These are phyloP conservation scores for Neotoma lepida DNA, from an alignment of 2,113 vertebrate genomes.

Conservation along the genomic window DNA sequence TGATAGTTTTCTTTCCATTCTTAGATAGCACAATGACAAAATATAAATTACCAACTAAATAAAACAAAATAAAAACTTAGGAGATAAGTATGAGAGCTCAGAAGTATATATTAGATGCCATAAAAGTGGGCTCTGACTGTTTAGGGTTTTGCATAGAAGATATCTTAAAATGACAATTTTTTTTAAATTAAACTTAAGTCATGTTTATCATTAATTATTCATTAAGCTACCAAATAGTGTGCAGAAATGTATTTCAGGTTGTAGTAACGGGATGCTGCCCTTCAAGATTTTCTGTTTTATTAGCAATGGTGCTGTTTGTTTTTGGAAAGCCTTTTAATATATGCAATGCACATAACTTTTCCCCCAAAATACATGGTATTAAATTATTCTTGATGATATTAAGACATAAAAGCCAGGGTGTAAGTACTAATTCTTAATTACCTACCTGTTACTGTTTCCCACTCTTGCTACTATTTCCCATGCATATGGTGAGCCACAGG, in stretches of 20 bases:
- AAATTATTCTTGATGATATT: background rate
- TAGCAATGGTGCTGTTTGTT: background rate
- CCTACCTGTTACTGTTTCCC: background rate
- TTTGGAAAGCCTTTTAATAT: background rate
- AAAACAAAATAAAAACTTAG: background rate
- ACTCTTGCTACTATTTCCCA: background rate
- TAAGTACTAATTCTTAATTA: background rate
- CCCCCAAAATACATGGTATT: background rate
- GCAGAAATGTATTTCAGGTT: background rate
- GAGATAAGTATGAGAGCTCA: background rate
- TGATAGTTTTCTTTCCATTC: background rate
- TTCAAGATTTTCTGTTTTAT: background rate
- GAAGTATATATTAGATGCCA: background rate
- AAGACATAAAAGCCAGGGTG: background rate
- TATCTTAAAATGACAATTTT: background rate
- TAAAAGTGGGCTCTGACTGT: background rate
- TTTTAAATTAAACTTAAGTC: background rate
- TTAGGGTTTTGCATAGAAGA: background rate
- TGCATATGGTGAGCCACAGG: background rate
- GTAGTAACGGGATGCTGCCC: rapidly evolving
- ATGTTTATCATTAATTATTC: background rate
- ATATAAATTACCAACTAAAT: background rate
- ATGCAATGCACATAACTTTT: background rate
- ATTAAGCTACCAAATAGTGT: rapidly evolving
- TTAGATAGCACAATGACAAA: background rate